A percentile compares a stretch with the other conserved stretches of the same genome.
phyloP scores from a whole-genome alignment of 2,113 vertebrate genomes.

The Orcinus orca region DNA sequence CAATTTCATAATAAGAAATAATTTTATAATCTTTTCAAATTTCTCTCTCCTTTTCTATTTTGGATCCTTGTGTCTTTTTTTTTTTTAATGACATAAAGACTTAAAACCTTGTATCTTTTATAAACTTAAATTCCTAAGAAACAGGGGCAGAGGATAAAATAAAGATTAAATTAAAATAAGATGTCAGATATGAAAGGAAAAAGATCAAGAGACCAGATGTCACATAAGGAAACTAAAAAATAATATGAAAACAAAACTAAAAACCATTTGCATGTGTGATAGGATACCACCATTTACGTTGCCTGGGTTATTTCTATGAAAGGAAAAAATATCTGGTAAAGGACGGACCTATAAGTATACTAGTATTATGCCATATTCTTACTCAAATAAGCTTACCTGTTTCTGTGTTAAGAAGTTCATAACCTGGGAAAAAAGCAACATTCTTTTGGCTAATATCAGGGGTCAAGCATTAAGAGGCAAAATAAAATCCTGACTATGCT shows the following conservation, averaged over 20 bases:
- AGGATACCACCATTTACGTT: not conserved
- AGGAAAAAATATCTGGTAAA: not conserved
- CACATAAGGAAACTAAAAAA: not conserved
- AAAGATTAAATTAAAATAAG: slow-evolving; percentile 38
- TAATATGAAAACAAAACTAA: slow-evolving; percentile 1
- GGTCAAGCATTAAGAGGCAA: not conserved
- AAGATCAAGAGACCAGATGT: not conserved
- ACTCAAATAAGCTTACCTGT: slow-evolving; percentile 1
- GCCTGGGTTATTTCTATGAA: not conserved
- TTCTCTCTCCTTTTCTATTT: not conserved
- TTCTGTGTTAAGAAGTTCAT: not conserved
- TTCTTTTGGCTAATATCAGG: not conserved
- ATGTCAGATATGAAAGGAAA: not conserved
- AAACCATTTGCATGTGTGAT: not conserved
- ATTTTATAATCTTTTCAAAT: not conserved
- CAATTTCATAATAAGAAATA: slow-evolving; percentile 30
- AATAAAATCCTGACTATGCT: not conserved
- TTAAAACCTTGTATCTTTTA: not conserved
- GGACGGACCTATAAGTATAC: not conserved
- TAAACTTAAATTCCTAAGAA: not conserved
- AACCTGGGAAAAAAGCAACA: not conserved
- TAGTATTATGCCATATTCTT: not conserved
- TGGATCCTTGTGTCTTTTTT: not conserved
- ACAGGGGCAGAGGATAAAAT: not conserved
- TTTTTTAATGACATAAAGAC: not conserved